phyloP scores from a whole-genome alignment of 2,888 invertebrate species.

The Micropterix aruncella region DNA sequence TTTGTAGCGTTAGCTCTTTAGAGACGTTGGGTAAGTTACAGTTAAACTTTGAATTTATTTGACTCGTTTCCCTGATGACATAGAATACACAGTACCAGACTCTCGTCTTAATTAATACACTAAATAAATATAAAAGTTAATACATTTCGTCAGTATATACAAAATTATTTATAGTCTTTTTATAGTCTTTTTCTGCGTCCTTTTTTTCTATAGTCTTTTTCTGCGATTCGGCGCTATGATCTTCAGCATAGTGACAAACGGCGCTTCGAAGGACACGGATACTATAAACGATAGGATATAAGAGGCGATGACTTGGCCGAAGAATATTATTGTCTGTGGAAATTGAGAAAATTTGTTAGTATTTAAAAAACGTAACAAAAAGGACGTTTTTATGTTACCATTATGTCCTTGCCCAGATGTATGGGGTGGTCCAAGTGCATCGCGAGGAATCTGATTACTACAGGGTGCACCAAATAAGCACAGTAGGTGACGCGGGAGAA shows the following conservation, averaged over 20 bases:
- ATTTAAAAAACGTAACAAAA: conserved; percentile 3
- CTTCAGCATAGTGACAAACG: conserved; percentile 72
- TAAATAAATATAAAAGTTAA: not conserved
- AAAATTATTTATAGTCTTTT: not conserved
- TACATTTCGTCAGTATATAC: not conserved
- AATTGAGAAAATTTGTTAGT: conserved; percentile 10
- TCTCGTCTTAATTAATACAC: too few relatives aligned
- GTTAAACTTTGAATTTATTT: too few relatives aligned
- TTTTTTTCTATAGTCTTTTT: conserved; percentile 15
- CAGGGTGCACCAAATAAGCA: conserved; percentile 73
- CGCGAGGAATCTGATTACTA: conserved; percentile 64
- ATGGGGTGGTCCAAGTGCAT: conserved; percentile 73
- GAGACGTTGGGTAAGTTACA: too few relatives aligned
- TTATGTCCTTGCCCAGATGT: conserved; percentile 64
- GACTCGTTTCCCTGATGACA: too few relatives aligned
- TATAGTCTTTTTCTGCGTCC: too few relatives aligned
- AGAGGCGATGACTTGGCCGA: conserved; percentile 70
- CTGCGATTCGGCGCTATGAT: conserved; percentile 43
- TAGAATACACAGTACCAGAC: too few relatives aligned
- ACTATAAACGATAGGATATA: conserved; percentile 64
- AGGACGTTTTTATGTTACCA: conserved; percentile 37
- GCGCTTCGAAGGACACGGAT: conserved; percentile 73
- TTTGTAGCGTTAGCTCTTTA: too few relatives aligned
- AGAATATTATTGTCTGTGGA: conserved; percentile 58
- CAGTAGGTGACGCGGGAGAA: conserved; percentile 80